phyloP scores from a whole-genome alignment of 2,797 vertebrate genomes.

The Takifugu ocellatus region DNA sequence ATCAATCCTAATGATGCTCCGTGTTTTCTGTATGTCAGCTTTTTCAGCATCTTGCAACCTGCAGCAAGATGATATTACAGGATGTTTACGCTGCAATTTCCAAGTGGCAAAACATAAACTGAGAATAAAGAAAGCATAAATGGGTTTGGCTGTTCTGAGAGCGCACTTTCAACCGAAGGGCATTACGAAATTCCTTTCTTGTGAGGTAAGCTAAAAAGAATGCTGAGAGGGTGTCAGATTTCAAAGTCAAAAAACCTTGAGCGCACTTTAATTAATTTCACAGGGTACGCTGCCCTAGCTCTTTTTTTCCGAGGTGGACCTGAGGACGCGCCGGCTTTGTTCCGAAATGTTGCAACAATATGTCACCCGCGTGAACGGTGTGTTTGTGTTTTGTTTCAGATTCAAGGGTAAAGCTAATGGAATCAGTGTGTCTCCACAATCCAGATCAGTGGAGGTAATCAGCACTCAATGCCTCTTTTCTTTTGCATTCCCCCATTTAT shows the following conservation, averaged over 20 bases:
- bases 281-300: constrained; percentile 31
- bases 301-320: constrained; percentile 40
- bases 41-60: not conserved
- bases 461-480: constrained; percentile 34
- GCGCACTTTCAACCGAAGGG: constrained; percentile 12
- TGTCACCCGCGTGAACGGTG: constrained; percentile 26
- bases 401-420: constrained; percentile 50
- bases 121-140: not conserved
- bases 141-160: not conserved
- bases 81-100: too few relatives aligned
- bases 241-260: constrained; percentile 36
- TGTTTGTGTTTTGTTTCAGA: constrained; percentile 41
- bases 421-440: constrained; percentile 36
- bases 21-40: not conserved
- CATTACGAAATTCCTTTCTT: constrained; percentile 41
- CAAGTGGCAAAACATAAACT: not conserved
- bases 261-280: constrained; percentile 53
- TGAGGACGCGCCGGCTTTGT: constrained; percentile 58
- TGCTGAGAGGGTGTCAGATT: constrained; percentile 36
- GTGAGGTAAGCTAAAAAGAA: constrained; percentile 46
- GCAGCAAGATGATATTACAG: too few relatives aligned
- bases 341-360: constrained; percentile 39
- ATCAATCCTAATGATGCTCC: not conserved
- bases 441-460: constrained; percentile 43
- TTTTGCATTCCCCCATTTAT: constrained; percentile 21